phyloP scores from a whole-genome alignment of 2,888 invertebrate species.

The Rutpela maculata region DNA sequence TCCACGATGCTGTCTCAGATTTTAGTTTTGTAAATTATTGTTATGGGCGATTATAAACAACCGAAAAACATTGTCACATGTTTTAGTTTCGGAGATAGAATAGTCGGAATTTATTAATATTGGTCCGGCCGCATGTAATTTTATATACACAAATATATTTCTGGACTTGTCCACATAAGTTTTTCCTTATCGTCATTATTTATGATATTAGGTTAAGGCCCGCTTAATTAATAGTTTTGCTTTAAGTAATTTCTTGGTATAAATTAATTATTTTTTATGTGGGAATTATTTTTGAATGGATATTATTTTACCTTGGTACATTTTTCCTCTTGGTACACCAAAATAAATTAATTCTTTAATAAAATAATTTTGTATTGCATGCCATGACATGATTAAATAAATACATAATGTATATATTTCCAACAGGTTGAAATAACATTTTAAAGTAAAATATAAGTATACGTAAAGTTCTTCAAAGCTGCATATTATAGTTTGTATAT shows the following conservation, averaged over 20 bases:
- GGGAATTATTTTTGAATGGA: conserved; percentile 19
- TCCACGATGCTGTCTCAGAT: conserved; percentile 65
- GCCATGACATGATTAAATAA: no score
- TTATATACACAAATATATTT: conserved; percentile 51
- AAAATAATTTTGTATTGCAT: no score
- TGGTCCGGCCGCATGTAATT: conserved; percentile 59
- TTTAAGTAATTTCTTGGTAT: conserved; percentile 7
- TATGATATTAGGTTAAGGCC: conserved; percentile 46
- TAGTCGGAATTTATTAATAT: conserved; percentile 66
- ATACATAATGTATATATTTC: no score
- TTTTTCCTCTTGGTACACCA: background rate
- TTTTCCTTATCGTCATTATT: conserved; percentile 46
- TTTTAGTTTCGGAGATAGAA: conserved; percentile 63
- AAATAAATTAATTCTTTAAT: background rate
- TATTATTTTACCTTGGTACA: conserved; percentile 1
- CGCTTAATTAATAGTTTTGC: conserved; percentile 36
- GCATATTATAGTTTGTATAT: no score
- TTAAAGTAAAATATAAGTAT: no score
- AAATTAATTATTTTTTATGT: conserved; percentile 39
- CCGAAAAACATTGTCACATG: conserved; percentile 65
- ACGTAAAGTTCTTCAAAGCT: no score
- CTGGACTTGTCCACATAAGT: conserved; percentile 37
- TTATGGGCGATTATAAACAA: conserved; percentile 66
- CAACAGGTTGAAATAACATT: no score
- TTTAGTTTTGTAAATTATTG: conserved; percentile 65